phyloP scores from a whole-genome alignment of 1,140 invertebrate species.

The Pentalonia nigronervosa region DNA sequence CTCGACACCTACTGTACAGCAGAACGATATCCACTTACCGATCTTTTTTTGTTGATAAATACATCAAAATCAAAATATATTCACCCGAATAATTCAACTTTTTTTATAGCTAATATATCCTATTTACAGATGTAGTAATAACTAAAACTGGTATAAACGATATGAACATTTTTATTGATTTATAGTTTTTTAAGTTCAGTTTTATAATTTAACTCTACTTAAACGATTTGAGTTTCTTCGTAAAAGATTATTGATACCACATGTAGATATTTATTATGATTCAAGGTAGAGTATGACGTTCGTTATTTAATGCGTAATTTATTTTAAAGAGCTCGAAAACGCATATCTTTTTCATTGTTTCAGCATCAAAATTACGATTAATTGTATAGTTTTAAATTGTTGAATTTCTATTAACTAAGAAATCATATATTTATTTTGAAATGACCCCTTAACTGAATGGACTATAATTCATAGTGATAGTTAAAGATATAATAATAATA shows the following conservation, averaged over 20 bases:
- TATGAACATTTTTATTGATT: background rate
- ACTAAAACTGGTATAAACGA: background rate
- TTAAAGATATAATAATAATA: background rate
- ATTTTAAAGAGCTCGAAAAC: background rate
- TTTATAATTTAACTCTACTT: background rate
- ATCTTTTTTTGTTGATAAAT: background rate
- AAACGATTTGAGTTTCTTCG: background rate
- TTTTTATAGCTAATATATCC: background rate
- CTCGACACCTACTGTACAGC: too few relatives aligned
- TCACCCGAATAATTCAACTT: background rate
- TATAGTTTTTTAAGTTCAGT: background rate
- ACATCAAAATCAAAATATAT: background rate
- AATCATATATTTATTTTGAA: background rate
- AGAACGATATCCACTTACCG: too few relatives aligned
- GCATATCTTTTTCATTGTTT: background rate
- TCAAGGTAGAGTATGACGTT: background rate
- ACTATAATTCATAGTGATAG: background rate
- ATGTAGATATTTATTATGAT: background rate
- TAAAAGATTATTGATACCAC: background rate
- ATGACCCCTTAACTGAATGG: background rate
- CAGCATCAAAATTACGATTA: background rate
- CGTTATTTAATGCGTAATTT: background rate
- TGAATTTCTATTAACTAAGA: background rate
- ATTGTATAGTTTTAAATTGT: background rate
- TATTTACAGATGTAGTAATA: background rate